Percentiles rank a stretch among this genome's conserved stretches.
Evolutionary conservation across 2,797 vertebrate species (phyloP).

Genomic region (Lacerta bilineata): DNA sequence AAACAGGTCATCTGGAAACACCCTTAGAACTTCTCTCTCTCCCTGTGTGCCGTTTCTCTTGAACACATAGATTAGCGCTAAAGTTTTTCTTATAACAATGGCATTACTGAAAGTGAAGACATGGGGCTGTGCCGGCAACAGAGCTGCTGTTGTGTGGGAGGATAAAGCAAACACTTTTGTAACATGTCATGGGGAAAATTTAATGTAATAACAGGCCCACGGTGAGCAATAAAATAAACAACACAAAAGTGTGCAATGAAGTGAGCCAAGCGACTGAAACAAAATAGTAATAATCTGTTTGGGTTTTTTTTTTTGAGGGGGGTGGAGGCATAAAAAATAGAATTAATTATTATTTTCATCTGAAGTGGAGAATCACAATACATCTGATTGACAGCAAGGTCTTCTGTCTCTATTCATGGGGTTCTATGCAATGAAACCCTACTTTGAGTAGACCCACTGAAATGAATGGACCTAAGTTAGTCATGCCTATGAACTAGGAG

Average conservation of each 20-base stretch:
- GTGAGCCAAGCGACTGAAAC: conserved; percentile 35
- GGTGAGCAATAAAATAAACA: conserved; percentile 62
- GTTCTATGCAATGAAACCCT: no score
- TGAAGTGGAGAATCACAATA: not conserved
- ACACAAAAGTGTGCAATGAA: conserved; percentile 59
- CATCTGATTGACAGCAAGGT: not conserved
- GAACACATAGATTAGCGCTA: not conserved
- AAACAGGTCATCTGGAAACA: no score
- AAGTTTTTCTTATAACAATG: not conserved
- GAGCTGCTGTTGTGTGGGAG: conserved; percentile 39
- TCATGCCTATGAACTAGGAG: no score
- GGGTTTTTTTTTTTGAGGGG: not conserved
- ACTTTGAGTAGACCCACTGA: no score
- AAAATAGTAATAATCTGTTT: conserved; percentile 21
- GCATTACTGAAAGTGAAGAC: conserved; percentile 43
- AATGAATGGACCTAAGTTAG: no score
- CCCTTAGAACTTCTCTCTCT: not conserved
- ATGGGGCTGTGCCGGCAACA: conserved; percentile 51
- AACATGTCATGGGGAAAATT: conserved; percentile 66
- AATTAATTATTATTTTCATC: conserved; percentile 28
- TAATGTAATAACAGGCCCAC: conserved; percentile 60
- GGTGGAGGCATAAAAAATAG: conserved; percentile 19
- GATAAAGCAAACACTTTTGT: conserved; percentile 57
- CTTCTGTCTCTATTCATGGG: not conserved
- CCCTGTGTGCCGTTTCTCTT: not conserved